Evolutionary conservation across 2,888 invertebrate species (phyloP).

Genomic region (Fissipunctia ypsillon): DNA sequence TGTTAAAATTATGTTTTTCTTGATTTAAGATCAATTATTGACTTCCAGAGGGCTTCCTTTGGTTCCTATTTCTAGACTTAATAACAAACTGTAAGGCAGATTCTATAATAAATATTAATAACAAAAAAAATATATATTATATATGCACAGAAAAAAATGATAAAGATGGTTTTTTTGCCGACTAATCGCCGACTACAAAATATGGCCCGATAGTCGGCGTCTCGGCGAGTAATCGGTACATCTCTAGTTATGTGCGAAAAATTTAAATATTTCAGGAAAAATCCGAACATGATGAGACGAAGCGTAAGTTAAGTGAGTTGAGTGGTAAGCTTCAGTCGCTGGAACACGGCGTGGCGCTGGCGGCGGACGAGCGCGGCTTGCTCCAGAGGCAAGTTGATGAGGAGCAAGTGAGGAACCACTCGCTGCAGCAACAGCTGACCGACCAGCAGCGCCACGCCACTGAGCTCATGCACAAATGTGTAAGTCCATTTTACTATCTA

Average conservation of each 20-base stretch:
- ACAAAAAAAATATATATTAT: not conserved
- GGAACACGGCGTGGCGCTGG: conserved; percentile 72
- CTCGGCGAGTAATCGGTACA: too few species aligned
- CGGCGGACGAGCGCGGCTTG: conserved; percentile 79
- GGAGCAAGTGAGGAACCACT: conserved; percentile 79
- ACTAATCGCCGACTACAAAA: not conserved
- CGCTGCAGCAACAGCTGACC: conserved; percentile 90
- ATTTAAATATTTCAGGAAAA: conserved; percentile 77
- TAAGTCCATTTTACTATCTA: conserved; percentile 73
- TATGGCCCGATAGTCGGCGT: too few species aligned
- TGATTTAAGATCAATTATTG: too few species aligned
- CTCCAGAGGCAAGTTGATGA: conserved; percentile 83
- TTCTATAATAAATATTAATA: not conserved
- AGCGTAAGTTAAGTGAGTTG: conserved; percentile 73
- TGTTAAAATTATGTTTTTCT: too few species aligned
- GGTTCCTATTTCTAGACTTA: not conserved
- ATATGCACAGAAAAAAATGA: not conserved
- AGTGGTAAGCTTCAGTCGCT: conserved; percentile 73
- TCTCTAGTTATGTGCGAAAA: not conserved
- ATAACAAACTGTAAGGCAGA: not conserved
- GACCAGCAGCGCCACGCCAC: conserved; percentile 88
- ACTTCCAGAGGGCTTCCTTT: not conserved
- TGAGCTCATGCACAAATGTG: conserved; percentile 91
- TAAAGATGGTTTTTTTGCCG: not conserved
- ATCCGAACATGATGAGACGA: conserved; percentile 78